phyloP scores from a whole-genome alignment of 2,113 vertebrate species.

The Notarius quadriscutis region DNA sequence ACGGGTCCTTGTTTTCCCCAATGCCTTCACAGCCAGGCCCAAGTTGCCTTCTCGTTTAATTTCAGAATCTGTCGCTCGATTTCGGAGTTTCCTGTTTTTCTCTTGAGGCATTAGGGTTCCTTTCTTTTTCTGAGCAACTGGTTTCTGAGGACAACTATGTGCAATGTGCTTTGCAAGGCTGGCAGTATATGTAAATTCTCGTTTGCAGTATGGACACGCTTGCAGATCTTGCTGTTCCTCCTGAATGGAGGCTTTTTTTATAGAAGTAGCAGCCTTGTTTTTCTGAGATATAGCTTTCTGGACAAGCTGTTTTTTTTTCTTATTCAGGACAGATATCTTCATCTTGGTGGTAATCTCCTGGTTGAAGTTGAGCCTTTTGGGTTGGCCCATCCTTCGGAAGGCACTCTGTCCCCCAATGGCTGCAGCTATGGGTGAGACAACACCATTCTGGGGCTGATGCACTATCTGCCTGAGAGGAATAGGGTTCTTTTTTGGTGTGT shows the following conservation, averaged over 20 bases:
- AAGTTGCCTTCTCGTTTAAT: slow-evolving; percentile 75
- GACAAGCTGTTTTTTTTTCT: slow-evolving; percentile 91
- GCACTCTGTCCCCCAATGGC: slow-evolving; percentile 74
- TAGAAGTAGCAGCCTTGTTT: slow-evolving; percentile 80
- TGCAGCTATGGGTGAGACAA: slow-evolving; percentile 58
- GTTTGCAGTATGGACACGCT: slow-evolving; percentile 88
- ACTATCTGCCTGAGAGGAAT: slow-evolving; percentile 90
- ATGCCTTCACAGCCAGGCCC: slow-evolving; percentile 54
- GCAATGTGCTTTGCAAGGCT: slow-evolving; percentile 90
- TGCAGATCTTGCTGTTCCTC: slow-evolving; percentile 70
- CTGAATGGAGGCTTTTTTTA: slow-evolving; percentile 76
- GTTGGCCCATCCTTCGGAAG: slow-evolving; percentile 91
- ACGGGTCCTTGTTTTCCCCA: slow-evolving; percentile 89
- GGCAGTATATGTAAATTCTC: slow-evolving; percentile 91
- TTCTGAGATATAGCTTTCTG: slow-evolving; percentile 94
- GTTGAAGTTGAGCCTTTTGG: slow-evolving; percentile 92
- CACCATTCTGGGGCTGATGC: slow-evolving; percentile 81
- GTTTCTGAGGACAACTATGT: slow-evolving; percentile 92
- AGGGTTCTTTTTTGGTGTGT: slow-evolving; percentile 98
- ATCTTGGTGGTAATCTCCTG: slow-evolving; percentile 83
- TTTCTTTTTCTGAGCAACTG: slow-evolving; percentile 80
- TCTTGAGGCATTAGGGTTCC: slow-evolving; percentile 61
- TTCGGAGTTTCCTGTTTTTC: slow-evolving; percentile 74
- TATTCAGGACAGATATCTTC: slow-evolving; percentile 89
- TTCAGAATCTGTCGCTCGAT: slow-evolving; percentile 80